These are phyloP conservation scores for Rousettus madagascariensis DNA, from an alignment of 2,797 vertebrate species.

Conservation along the genomic window DNA sequence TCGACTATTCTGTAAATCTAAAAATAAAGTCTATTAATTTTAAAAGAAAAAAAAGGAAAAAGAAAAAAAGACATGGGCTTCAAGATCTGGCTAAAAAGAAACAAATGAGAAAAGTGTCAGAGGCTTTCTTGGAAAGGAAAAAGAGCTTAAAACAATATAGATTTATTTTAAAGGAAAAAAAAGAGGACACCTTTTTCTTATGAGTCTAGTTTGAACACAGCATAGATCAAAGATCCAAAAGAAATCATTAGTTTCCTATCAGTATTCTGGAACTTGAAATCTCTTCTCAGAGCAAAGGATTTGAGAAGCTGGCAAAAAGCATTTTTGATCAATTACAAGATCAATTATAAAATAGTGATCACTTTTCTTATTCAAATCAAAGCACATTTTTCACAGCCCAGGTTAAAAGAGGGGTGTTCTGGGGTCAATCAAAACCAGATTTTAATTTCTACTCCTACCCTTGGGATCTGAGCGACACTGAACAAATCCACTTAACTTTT, in stretches of 20 bases:
- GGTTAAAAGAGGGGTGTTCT: not conserved
- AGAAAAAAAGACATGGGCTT: not conserved
- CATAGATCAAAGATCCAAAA: not conserved
- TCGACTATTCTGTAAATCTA: not conserved
- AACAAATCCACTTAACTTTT: not conserved
- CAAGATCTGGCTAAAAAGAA: not conserved
- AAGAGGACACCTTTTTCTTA: not conserved
- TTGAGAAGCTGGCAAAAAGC: not conserved
- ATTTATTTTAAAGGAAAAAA: slow-evolving; percentile 28
- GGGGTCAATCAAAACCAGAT: not conserved
- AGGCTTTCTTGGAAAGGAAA: not conserved
- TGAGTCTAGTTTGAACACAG: not conserved
- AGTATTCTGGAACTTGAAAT: not conserved
- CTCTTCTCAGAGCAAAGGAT: not conserved
- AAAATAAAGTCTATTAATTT: not conserved
- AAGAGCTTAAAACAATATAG: not conserved
- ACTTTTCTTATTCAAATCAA: not conserved
- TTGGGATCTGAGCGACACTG: not conserved
- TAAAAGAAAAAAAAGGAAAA: slow-evolving; percentile 17
- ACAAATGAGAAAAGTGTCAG: not conserved
- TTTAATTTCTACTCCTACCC: not conserved
- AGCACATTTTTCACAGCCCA: not conserved
- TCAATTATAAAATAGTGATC: not conserved
- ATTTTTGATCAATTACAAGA: not conserved
- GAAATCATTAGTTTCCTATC: not conserved